A percentile compares a stretch with the other conserved stretches of the same genome.
Evolutionary conservation across 2,888 invertebrate genomes (phyloP).

Genomic region (Microchrysa polita): DNA sequence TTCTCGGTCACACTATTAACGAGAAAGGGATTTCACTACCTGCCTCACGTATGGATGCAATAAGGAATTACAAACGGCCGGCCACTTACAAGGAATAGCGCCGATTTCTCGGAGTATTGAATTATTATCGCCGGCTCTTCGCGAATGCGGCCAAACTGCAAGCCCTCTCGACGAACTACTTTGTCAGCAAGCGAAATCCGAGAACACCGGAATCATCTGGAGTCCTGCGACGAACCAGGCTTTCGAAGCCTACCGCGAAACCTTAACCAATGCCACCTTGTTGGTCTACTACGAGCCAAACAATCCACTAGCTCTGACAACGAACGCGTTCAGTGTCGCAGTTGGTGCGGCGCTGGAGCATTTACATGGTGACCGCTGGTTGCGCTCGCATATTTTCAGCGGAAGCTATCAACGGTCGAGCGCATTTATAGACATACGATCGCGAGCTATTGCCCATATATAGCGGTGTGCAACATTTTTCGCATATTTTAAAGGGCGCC

Average conservation of each 20-base stretch:
- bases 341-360: not conserved
- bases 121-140: not conserved
- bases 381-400: not conserved
- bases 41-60: not conserved
- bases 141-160: not conserved
- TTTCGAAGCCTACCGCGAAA: not conserved
- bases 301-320: not conserved
- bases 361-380: not conserved
- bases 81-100: not conserved
- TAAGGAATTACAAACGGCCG: not conserved
- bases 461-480: too few relatives aligned
- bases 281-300: not conserved
- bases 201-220: not conserved
- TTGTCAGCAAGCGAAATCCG: not conserved
- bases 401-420: too few relatives aligned
- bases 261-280: not conserved
- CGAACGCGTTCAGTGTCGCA: not conserved
- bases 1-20: not conserved
- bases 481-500: not conserved
- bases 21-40: not conserved
- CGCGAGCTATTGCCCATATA: too few relatives aligned
- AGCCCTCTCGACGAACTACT: not conserved
- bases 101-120: not conserved
- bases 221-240: not conserved
- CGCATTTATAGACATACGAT: too few relatives aligned